Percentiles rank a stretch among this genome's conserved stretches.
Conservation (phyloP, 1,140 invertebrate species). For the Pteromalus puparum region DNA sequence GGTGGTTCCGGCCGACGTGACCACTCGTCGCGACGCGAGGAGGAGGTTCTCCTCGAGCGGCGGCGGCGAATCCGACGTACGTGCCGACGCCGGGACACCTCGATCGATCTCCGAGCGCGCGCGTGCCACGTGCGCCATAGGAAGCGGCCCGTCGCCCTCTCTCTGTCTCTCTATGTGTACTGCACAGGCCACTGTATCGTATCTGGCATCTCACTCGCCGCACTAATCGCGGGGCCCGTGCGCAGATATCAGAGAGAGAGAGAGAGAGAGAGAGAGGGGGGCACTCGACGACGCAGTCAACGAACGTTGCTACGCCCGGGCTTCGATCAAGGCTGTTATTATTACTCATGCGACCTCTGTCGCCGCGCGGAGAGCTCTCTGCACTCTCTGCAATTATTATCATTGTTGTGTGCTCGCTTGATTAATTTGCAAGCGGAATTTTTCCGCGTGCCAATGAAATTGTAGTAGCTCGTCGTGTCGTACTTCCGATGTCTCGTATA, state of each 20-base stretch:
- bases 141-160: background rate
- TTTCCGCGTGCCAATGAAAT: background rate
- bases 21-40: background rate
- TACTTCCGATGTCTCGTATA: background rate
- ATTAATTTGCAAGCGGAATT: background rate
- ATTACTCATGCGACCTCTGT: conserved; percentile 24
- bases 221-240: background rate
- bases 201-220: background rate
- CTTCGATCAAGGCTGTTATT: conserved; percentile 35
- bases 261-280: no score
- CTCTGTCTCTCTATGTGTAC: background rate
- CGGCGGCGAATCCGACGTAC: background rate
- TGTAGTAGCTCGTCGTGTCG: background rate
- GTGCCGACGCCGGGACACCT: background rate
- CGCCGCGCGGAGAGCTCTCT: background rate
- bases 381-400: background rate
- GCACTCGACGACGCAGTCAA: background rate
- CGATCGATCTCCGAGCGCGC: conserved; percentile 6
- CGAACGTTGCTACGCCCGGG: background rate
- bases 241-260: background rate
- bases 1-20: conserved; percentile 43
- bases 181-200: background rate
- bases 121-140: background rate
- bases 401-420: no score
- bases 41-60: no score